phyloP scores from a whole-genome alignment of 2,797 vertebrate genomes.

The Oceanodroma leucorhoa region DNA sequence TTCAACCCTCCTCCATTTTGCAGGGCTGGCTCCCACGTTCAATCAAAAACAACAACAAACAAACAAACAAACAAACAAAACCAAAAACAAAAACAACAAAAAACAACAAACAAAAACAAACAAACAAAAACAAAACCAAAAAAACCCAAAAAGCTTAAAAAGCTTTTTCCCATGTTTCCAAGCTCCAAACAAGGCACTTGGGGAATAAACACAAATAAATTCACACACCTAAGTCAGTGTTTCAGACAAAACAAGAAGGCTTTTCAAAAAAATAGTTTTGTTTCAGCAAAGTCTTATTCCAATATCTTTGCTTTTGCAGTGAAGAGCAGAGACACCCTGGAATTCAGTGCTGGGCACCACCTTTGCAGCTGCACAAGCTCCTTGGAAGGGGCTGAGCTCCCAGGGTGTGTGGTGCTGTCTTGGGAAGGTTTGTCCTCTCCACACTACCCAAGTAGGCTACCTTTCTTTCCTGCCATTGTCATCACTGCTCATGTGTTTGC shows the following conservation, averaged over 20 bases:
- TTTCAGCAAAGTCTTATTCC: not conserved
- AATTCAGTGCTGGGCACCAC: not conserved
- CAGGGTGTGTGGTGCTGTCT: not conserved
- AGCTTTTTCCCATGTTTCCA: not conserved
- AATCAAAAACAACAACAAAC: no score
- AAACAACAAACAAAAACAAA: no score
- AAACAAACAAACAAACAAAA: no score
- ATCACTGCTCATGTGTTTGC: not conserved
- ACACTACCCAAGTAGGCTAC: not conserved
- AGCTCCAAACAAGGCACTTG: not conserved
- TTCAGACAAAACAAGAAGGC: not conserved
- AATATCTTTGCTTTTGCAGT: not conserved
- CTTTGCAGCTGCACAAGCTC: not conserved
- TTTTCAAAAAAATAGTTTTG: not conserved
- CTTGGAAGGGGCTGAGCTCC: not conserved
- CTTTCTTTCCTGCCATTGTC: not conserved
- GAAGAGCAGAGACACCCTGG: no score
- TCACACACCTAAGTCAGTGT: not conserved
- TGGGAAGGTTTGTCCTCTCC: not conserved
- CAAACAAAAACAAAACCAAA: no score
- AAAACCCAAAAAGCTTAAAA: not conserved
- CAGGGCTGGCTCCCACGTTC: not conserved
- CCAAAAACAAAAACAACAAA: no score
- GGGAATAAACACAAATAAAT: not conserved
- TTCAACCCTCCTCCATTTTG: not conserved